Base-by-base conservation (phyloP, 2,113 vertebrate genomes). In the Micromys minutus region DNA sequence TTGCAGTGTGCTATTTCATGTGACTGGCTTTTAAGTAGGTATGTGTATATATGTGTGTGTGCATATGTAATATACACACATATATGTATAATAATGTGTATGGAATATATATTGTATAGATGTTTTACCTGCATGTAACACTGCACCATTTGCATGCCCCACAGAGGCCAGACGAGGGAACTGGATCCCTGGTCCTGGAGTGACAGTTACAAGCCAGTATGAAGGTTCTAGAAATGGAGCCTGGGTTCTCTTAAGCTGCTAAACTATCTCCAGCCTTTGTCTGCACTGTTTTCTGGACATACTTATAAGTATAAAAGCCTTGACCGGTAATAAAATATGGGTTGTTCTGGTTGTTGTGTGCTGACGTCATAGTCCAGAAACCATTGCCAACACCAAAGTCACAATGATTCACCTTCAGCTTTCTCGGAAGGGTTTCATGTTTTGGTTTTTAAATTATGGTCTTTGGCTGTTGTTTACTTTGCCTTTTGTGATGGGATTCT, bases 341-440 rank as follows among this genome's bases (percentile, higher is more conserved):
- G 34, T 55, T 77, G 15, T 39, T 36, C 39, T 36, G 34, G n/a
- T 34, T 59, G 45, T 65, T 91, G 42, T 55, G 13, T 74, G 42
- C 89, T 57, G 45, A 22, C 52, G 11, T 91, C 9, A 8, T 29
- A 59, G 74, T 96, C 83, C 52, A 94, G 85, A 94, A 92, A 80
- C 63, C 1, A 36, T 3, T 72, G 61, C 79, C 63, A 79, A 71
- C 77, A 26, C 29, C 21, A 85, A 63, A 59, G 36, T 93, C 39
- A 77, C 7, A 50, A 2, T 61, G 26, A 89, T 29, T 55, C 61
- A 45, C 3, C 52, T 12, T 72, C 1, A 7, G 7, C 63, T 80
- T 89, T 86, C 63, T 47, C 57, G 26, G 80, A 63, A 21, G 31
- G 59, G 31, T 81, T 80, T 65, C 42, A 42, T 42, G 19, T 42